Evolutionary conservation across 2,797 vertebrate genomes (phyloP), one percentile per base, ranked within the genome.

Genomic region (Lepilemur septentrionalis): DNA sequence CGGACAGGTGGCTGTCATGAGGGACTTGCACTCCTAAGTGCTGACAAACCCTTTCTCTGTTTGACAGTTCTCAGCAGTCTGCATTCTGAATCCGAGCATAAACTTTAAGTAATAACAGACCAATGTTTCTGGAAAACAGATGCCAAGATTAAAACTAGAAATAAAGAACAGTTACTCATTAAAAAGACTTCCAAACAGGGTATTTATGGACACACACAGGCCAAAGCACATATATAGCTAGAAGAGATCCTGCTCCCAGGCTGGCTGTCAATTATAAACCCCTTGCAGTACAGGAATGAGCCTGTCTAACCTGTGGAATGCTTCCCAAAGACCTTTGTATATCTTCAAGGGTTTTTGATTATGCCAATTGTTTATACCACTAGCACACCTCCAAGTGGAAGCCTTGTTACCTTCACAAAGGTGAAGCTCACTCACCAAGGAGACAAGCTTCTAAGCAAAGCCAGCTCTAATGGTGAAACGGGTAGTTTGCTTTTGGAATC

Each of bases 101-200:
- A 88, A 30, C 82, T 86, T 78, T 87, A 97, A 91, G 75, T 43
- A 95, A 17, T 57, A 95, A 92, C 89, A 96, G 57, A 59, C 75
- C 52, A 52, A 10, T 46, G 63, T 91, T 95, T 94, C 96, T 90
- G 17, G 82, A 94, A 93, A 91, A 73, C 30, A 94, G 65, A 97
- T 13, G 35, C 48, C 79, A 83, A 93, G 50, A 93, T 93, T 88
- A 80, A 90, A 93, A 89, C 57, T 76, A 86, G 41, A 96, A 95
- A 83, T n/a, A 79, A 93, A 93, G 67, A 70, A 76, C 52, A 81
- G 46, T 65, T 76, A 50, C 70, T 88, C 25, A 50, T 78, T 93
- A 55, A 80, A 93, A 93, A 76, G 63, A 88, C 50, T 79, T 80
- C 80, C 81, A 72, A 81, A 67, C 41, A 83, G 59, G 23, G 75